Conservation (phyloP, 2,888 invertebrate genomes). For the Drosophila histrio region DNA sequence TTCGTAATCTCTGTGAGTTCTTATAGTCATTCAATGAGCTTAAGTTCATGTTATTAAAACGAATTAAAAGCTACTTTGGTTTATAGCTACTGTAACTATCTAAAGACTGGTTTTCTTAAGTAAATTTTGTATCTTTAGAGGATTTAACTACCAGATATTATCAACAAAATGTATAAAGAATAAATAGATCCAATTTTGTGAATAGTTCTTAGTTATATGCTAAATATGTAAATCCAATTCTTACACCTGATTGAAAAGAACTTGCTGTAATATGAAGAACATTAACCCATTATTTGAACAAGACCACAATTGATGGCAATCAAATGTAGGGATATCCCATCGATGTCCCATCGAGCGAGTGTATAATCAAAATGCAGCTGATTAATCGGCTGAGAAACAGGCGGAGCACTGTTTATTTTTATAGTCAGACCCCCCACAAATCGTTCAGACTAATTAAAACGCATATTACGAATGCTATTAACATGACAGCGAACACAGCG, state of each 20-base stretch:
- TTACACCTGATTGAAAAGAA: background rate
- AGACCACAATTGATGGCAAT: slow-evolving; percentile 21
- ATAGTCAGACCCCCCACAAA: slow-evolving; percentile 62
- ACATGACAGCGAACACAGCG: slow-evolving; percentile 79
- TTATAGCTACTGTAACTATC: background rate
- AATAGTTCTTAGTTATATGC: too few species aligned
- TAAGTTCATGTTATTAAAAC: background rate
- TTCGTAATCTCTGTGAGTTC: slow-evolving; percentile 7
- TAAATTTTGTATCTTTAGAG: too few species aligned
- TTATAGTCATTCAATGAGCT: background rate
- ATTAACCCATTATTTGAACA: slow-evolving; percentile 5
- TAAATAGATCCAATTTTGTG: too few species aligned
- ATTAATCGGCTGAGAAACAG: slow-evolving; percentile 47
- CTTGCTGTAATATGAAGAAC: slow-evolving; percentile 2
- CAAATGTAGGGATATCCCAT: slow-evolving; percentile 12
- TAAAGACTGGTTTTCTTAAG: too few species aligned
- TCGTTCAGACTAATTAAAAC: slow-evolving; percentile 74
- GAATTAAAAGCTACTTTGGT: background rate
- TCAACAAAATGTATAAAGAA: too few species aligned
- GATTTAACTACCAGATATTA: too few species aligned
- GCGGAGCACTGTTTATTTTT: slow-evolving; percentile 18
- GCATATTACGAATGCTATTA: slow-evolving; percentile 79
- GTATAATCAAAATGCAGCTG: slow-evolving; percentile 58
- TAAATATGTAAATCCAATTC: background rate
- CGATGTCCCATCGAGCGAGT: slow-evolving; percentile 29